Evolutionary conservation across 2,113 vertebrate genomes (phyloP), one percentile per base, ranked within the genome.

Genomic region (Mesocricetus auratus): DNA sequence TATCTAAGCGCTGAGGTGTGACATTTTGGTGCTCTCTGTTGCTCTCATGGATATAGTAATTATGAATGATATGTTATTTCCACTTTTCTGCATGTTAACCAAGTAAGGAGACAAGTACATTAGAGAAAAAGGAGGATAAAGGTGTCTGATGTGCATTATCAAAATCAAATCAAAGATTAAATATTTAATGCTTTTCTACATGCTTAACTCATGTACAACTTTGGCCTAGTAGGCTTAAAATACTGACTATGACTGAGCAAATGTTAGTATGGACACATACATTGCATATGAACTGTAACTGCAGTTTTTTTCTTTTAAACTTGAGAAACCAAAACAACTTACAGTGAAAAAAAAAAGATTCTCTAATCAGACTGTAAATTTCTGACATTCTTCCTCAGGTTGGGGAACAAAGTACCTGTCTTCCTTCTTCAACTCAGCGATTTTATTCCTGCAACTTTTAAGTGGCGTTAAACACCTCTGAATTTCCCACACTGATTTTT

Each of bases 1-100:
- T 71, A 87, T 50, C 45, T 96, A 56, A 89, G 86, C 60, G 64
- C 75, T 93, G 62, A 95, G 90, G 36, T 93, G 71, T 73, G 93
- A 94, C 53, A 62, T 95, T 96, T 94, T 11, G 79, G 13, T 17
- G 94, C 53, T 62, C 95, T 39, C 74, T 81, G 22, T 7, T 77
- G 69, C 26, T 90, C 94, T 91, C 83, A 13, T 96, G 68, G 89
- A 91, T 88, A 79, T 1, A 79, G 50, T 50, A 89, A 94, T 91
- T 81, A 90, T 56, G 79, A 94, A 96, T 79, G 47, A 86, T 53
- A 33, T 81, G 53, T 73, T 92, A n/a, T 56, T 91, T 92, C n/a
- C 81, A 58, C 16, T 73, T 87, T 53, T 39, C 50, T 69, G 71
- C 33, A 82, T 95, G 45, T 71, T 36, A 92, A 88, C 45, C 86